These are phyloP conservation scores for Okapia johnstoni DNA, from an alignment of 2,113 vertebrate species.

Conservation along the genomic window DNA sequence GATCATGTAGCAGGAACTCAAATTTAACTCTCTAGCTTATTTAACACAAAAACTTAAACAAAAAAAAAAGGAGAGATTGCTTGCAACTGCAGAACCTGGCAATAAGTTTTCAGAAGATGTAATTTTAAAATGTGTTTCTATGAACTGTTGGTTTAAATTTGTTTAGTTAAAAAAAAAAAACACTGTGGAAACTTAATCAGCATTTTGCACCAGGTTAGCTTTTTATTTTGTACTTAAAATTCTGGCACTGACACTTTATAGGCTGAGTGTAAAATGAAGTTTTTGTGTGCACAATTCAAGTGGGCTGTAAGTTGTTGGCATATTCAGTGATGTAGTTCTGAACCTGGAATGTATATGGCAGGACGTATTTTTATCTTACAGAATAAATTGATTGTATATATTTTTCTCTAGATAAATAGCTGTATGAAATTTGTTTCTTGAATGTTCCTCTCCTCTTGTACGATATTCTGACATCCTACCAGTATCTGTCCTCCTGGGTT, in stretches of 20 bases:
- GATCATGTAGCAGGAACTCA: constrained; percentile 72
- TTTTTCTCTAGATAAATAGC: constrained; percentile 98
- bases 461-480: constrained; percentile 94
- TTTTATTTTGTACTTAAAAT: constrained; percentile 86
- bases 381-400: constrained; percentile 99
- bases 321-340: constrained; percentile 87
- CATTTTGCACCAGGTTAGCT: constrained; percentile 84
- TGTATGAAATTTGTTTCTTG: constrained; percentile 98
- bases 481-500: constrained; percentile 95
- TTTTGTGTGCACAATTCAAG: constrained; percentile 94
- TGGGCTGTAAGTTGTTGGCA: constrained; percentile 89
- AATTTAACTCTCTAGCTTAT: constrained; percentile 71
- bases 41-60: constrained; percentile 61
- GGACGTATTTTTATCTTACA: constrained; percentile 99
- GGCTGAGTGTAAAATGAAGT: constrained; percentile 88
- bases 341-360: constrained; percentile 98
- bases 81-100: constrained; percentile 83
- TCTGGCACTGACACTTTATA: constrained; percentile 91
- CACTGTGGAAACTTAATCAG: constrained; percentile 85
- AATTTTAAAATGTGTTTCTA: constrained; percentile 87
- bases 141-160: constrained; percentile 92
- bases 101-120: constrained; percentile 82
- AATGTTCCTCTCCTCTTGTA: constrained; percentile 99
- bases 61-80: constrained; percentile 65
- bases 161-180: constrained; percentile 80